phyloP scores from a whole-genome alignment of 1,140 invertebrate genomes.

The Neodiprion lecontei region DNA sequence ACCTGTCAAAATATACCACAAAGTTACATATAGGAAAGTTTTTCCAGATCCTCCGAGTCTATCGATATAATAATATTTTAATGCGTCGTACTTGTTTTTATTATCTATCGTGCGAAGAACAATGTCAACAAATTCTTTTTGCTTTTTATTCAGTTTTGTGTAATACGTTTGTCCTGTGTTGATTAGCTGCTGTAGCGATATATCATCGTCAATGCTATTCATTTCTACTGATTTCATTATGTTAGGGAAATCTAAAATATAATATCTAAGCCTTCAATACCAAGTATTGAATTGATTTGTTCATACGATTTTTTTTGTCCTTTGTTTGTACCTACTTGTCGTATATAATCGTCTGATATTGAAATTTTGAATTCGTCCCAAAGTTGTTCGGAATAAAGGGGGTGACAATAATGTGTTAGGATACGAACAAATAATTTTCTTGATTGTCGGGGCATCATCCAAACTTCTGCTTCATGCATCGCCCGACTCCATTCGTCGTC shows the following conservation, averaged over 20 bases:
- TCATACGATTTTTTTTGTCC: background rate
- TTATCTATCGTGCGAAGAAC: background rate
- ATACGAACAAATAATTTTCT: slow-evolving; percentile 22
- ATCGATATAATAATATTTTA: slow-evolving; percentile 21
- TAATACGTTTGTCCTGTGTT: background rate
- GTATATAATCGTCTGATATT: slow-evolving; percentile 23
- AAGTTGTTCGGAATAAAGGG: slow-evolving; percentile 21
- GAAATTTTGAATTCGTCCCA: slow-evolving; percentile 25
- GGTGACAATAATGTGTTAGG: slow-evolving; percentile 25
- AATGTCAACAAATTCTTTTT: slow-evolving; percentile 21
- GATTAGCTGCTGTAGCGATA: background rate
- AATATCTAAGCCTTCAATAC: background rate
- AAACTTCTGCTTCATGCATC: slow-evolving; percentile 20
- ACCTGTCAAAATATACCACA: slow-evolving; percentile 33
- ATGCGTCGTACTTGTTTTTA: background rate
- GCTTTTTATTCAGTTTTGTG: slow-evolving; percentile 16
- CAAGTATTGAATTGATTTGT: background rate
- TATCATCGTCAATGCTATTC: background rate
- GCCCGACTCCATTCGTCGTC: slow-evolving; percentile 40
- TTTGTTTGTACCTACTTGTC: background rate
- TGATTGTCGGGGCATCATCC: slow-evolving; percentile 22
- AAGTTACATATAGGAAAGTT: slow-evolving; percentile 31
- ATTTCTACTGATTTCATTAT: background rate
- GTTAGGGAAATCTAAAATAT: background rate
- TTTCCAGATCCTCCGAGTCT: slow-evolving; percentile 36